Base-by-base conservation (phyloP, 2,113 vertebrate species). In the Corydoras maculifer region DNA sequence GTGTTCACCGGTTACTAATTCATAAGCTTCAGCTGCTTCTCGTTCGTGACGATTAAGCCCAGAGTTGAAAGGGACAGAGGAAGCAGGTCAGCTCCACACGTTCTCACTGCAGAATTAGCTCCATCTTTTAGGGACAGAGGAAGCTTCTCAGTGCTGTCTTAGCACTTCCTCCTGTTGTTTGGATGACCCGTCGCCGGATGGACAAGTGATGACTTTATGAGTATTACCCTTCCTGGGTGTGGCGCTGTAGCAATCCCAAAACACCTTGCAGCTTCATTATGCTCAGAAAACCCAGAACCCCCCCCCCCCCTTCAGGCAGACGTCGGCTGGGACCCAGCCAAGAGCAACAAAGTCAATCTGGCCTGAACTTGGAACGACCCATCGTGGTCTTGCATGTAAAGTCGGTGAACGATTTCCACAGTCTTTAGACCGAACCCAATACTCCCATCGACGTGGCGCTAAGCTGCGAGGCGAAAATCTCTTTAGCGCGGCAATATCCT, bases 301-400 rank as follows among this genome's bases (percentile, higher is more conserved):
- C 18, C 18, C 1, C 18, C 18, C 35, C 35, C 35, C 35, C 35
- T 5, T 43, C 4, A 43, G 35, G 35, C 35, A 43, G 35, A 8
- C 35, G 35, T 43, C 35, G 7, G 35, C 35, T 43, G 35, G 35
- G 35, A 43, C 35, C 4, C 4, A 43, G 35, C 35, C 35, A 43
- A 43, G 2, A 43, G 35, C 35, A 2, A 43, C 35, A 43, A 43
- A 43, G 35, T 43, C 35, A 43, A 43, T 43, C 35, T 8, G 35
- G 35, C 35, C 71, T 81, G 78, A 81, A 78, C 82, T 80, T 15
- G 8, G 43, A 32, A n/a, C 77, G 67, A 79, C 76, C 77, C n/a
- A 25, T 14, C 25, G 54, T 43, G 65, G 67, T 18, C 71, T 65
- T 50, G 31, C 14, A 15, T 73, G 70, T 30, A 58, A 75, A 18